Base-by-base conservation (phyloP, 2,113 vertebrate species). In the Hipposideros armiger region DNA sequence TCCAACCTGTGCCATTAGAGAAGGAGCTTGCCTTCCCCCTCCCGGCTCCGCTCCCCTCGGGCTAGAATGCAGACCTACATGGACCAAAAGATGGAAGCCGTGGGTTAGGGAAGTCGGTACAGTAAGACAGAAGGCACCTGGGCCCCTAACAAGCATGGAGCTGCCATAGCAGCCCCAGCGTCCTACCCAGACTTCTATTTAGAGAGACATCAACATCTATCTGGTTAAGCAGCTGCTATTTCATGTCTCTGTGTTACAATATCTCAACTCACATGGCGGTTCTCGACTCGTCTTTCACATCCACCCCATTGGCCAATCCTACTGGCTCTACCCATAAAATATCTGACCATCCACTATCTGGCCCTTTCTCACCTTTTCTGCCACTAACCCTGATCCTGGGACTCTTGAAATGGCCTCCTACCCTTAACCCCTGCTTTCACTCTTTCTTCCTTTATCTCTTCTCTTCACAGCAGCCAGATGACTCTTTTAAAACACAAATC, bases 181-280 rank as follows among this genome's bases (percentile, higher is more conserved):
- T 92, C 87, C 93, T 36, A 62, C 11, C 60, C 60, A 56, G 87
- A 40, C 70, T 93, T 62, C 89, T 69, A 22, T 78, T 92, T 30
- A 50, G 74, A 92, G 56, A 93, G 83, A 81, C 72, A 81, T 32
- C 80, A 92, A 20, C 11, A 86, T 52, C 28, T 22, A 42, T 28
- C 78, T 47, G n/a, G 28, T 30, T 22, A 26, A 40, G 66, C 47
- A 90, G 84, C n/a, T 42, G 82, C 60, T 0, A 26, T 14, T 78
- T 56, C 20, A 24, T 4, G n/a, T 60, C 24, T 3, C 47, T 47
- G 84, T 58, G 70, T 50, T 50, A 7, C 24, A 5, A 24, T 2
- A 60, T 3, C 7, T 50, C n/a, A 17, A 67, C 14, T 80, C 84
- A 32, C 1, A 1, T 0, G 1, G 72, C 70, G 36, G n/a, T 4